These are phyloP conservation scores for Scarus forsteni DNA, from an alignment of 2,797 vertebrate genomes.

Conservation along the genomic window DNA sequence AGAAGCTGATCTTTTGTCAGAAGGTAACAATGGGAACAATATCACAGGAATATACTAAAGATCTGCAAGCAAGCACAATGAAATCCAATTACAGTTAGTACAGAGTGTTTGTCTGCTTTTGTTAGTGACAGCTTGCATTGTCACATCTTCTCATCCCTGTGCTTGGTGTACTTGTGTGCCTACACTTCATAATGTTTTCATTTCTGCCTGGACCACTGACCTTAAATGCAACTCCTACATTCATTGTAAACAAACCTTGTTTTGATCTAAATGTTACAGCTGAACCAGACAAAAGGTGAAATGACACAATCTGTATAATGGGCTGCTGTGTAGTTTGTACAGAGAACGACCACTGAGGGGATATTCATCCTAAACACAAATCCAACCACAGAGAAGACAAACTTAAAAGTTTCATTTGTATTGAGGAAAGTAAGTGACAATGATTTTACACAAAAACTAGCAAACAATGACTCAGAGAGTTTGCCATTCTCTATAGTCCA, in stretches of 20 bases:
- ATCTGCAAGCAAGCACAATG: slow-evolving; percentile 16
- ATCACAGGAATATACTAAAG: slow-evolving; percentile 21
- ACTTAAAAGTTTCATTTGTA: neutral
- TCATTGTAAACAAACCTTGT: slow-evolving; percentile 2
- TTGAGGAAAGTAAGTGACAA: too few species aligned
- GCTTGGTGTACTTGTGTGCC: neutral
- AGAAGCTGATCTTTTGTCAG: slow-evolving; percentile 32
- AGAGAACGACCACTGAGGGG: neutral
- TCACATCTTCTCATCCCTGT: neutral
- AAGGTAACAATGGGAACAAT: slow-evolving; percentile 33
- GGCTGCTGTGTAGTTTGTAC: slow-evolving; percentile 8
- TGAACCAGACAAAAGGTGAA: slow-evolving; percentile 3
- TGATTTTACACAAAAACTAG: too few species aligned
- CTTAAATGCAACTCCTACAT: slow-evolving; percentile 3
- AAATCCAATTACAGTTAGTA: slow-evolving; percentile 39
- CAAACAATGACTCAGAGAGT: too few species aligned
- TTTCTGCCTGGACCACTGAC: slow-evolving; percentile 11
- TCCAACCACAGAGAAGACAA: neutral
- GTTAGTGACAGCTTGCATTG: slow-evolving; percentile 21
- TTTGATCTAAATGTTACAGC: slow-evolving; percentile 4
- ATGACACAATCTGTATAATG: slow-evolving; percentile 2
- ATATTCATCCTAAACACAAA: neutral
- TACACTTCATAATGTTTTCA: slow-evolving; percentile 23
- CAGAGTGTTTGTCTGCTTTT: slow-evolving; percentile 16
- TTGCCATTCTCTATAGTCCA: too few species aligned